Evolutionary conservation across 2,888 invertebrate genomes (phyloP), one percentile per base, ranked within the genome.

Genomic region (Synergus laeviventris): DNA sequence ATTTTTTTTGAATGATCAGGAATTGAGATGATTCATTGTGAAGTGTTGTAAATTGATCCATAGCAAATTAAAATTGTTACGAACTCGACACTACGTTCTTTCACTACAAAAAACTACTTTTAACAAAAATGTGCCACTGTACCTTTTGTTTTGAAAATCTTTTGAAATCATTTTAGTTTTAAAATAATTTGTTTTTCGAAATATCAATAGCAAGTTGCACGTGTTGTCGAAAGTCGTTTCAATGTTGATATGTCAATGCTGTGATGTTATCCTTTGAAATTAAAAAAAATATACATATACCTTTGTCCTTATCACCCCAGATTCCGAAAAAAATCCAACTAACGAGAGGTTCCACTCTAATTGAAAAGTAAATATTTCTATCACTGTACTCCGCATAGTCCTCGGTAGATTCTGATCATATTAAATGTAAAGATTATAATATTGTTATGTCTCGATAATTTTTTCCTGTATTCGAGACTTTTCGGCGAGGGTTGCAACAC

Each of bases 191-290:
- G 12, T 12, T 56, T 56, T 49, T 11, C 21, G 21, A 56, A 24
- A 56, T 21, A 21, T 21, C 9, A 49, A n/a, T 9, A 49, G 8
- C 74, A 79, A 78, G 78, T 77, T 76, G 74, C 76, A 78, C 78
- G 74, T 76, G 77, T 77, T 79, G 79, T 78, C 77, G 76, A 81
- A 76, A 84, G 83, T 87, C 86, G 87, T 87, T 87, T 89, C 88
- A 85, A 88, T 89, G 89, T 89, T 89, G 88, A 89, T 89, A 88
- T 89, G 86, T 87, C 86, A 88, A 89, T 89, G 88, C 89, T 90
- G 90, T 89, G 89, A 90, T 89, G 89, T 89, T 88, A 88, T 87
- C 86, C 89, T 86, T 86, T 87, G 84, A 87, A 86, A 86, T 81
- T 85, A 84, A 49, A 84, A 81, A 84, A 81, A 82, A 82, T 78